phyloP scores from a whole-genome alignment of 1,140 invertebrate species.

The Orchestia grillus region DNA sequence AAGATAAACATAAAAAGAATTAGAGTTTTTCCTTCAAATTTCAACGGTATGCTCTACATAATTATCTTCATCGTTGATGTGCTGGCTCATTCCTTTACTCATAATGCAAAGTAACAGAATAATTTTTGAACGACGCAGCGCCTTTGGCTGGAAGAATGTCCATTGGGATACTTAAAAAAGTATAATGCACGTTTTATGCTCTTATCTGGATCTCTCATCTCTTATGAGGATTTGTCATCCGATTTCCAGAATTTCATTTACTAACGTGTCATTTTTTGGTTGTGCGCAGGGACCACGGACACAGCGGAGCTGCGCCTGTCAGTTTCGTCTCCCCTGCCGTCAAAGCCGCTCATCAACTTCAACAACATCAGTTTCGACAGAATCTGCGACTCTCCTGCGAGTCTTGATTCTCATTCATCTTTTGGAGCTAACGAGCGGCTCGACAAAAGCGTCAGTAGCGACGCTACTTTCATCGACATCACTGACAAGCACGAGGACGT shows the following conservation, averaged over 20 bases:
- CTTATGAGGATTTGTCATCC: too few relatives aligned
- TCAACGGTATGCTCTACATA: too few relatives aligned
- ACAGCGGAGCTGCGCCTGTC: conserved; percentile 10
- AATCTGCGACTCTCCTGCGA: conserved; percentile 42
- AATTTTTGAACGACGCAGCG: not conserved
- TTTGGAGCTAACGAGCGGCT: conserved; percentile 25
- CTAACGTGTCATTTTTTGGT: not conserved
- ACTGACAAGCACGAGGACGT: conserved; percentile 14
- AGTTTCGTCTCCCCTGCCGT: conserved; percentile 6
- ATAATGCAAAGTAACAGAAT: not conserved
- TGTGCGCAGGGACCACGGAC: not conserved
- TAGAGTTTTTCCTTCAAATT: too few relatives aligned
- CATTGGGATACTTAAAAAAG: not conserved
- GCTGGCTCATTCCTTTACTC: too few relatives aligned
- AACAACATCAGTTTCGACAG: conserved; percentile 52
- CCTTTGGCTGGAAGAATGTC: not conserved
- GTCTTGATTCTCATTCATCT: conserved; percentile 40
- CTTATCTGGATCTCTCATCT: not conserved
- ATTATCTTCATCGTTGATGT: too few relatives aligned
- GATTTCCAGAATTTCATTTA: too few relatives aligned
- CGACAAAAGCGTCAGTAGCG: conserved; percentile 53
- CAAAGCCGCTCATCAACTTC: conserved; percentile 49
- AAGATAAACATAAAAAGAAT: too few relatives aligned
- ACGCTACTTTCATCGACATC: conserved; percentile 48
- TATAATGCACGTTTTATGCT: too few relatives aligned